A percentile compares a stretch with the other conserved stretches of the same genome.
Evolutionary conservation across 2,888 invertebrate genomes (phyloP).

Genomic region (Ornithoptera priamus): DNA sequence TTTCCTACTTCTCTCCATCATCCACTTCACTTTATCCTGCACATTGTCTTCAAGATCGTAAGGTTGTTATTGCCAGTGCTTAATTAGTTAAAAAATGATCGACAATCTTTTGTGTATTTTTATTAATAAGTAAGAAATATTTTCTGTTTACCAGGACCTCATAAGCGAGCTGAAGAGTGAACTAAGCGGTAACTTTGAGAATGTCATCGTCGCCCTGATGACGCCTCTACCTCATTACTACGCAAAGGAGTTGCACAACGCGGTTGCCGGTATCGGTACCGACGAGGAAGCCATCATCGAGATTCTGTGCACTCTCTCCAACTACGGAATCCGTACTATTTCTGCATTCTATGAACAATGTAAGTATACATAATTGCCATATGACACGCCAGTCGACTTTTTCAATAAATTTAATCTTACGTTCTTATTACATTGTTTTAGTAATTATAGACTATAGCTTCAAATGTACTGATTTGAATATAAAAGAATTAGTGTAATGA

Average conservation of each 20-base stretch:
- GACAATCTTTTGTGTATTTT: too few species aligned
- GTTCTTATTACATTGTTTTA: too few species aligned
- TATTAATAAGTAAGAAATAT: too few species aligned
- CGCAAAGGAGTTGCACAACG: slow-evolving; percentile 93
- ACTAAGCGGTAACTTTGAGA: slow-evolving; percentile 92
- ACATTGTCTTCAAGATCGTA: too few species aligned
- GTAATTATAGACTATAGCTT: too few species aligned
- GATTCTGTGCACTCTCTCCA: slow-evolving; percentile 94
- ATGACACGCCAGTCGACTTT: neutral
- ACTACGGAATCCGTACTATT: slow-evolving; percentile 92
- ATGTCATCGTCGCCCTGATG: slow-evolving; percentile 94
- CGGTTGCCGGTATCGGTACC: slow-evolving; percentile 92
- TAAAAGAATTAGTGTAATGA: too few species aligned
- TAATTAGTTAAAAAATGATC: too few species aligned
- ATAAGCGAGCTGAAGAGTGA: slow-evolving; percentile 93
- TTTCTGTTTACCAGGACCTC: slow-evolving; percentile 78
- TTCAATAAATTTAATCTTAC: neutral
- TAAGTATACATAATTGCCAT: slow-evolving; percentile 62
- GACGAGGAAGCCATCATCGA: slow-evolving; percentile 95
- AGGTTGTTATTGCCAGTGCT: too few species aligned
- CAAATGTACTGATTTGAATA: too few species aligned
- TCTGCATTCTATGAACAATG: slow-evolving; percentile 90
- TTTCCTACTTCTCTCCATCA: too few species aligned
- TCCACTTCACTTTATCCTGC: too few species aligned
- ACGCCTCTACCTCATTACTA: slow-evolving; percentile 94